Evolutionary conservation across 92 coral and sea anemone species (phyloP).

Genomic region (Palythoa grandiflora): DNA sequence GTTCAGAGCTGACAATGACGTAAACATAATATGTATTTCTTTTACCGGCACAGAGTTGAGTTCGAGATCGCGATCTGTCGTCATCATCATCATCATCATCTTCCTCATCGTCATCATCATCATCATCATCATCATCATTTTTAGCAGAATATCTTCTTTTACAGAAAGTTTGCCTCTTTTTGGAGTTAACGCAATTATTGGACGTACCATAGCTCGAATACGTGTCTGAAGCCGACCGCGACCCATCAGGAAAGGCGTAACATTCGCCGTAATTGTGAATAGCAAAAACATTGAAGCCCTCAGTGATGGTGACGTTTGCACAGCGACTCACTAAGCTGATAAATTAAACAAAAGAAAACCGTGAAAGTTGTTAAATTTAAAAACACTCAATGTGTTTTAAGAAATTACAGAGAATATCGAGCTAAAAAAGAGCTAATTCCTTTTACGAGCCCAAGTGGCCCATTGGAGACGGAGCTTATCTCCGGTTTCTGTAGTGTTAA

Average conservation of each 20-base stretch:
- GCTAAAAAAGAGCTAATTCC: too few relatives aligned
- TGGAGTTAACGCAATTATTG: background rate
- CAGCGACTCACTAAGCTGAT: slow-evolving; percentile 68
- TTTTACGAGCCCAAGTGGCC: too few relatives aligned
- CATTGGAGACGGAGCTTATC: too few relatives aligned
- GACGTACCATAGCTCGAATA: slow-evolving; percentile 8
- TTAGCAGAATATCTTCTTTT: background rate
- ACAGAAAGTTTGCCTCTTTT: background rate
- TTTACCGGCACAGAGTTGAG: slow-evolving; percentile 12
- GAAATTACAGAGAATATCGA: background rate
- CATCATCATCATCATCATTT: too few relatives aligned
- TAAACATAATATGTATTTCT: background rate
- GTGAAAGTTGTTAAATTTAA: background rate
- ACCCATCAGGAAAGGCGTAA: slow-evolving; percentile 36
- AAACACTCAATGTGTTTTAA: background rate
- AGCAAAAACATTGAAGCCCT: slow-evolving; percentile 60
- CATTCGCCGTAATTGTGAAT: slow-evolving; percentile 70
- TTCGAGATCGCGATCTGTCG: background rate
- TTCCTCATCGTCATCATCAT: too few relatives aligned
- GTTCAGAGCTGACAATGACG: background rate
- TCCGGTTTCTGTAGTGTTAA: too few relatives aligned
- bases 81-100: background rate
- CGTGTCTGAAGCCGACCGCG: slow-evolving; percentile 16
- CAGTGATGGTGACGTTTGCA: slow-evolving; percentile 41
- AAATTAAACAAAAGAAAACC: background rate